Evolutionary conservation across 2,797 vertebrate species (phyloP), one percentile per base, ranked within the genome.

Genomic region (Brachyrhaphis roseni): DNA sequence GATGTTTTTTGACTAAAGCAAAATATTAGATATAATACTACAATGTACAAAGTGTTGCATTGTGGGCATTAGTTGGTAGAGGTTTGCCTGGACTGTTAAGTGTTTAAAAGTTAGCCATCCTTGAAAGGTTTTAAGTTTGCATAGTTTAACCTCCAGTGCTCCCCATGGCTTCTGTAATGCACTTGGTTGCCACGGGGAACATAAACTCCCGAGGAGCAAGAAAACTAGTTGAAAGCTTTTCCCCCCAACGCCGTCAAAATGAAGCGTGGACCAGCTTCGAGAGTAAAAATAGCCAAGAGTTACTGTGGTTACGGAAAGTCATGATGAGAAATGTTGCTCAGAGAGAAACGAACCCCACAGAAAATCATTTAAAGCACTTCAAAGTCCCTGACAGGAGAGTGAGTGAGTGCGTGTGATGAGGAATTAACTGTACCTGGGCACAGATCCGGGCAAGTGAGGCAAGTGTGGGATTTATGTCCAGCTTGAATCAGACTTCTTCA

Each of bases 281-380:
- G 68, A 34, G 47, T 76, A 59, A 76, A 78, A 76, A 73, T 57
- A 81, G 51, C 49, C 43, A 55, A 59, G 47, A 64, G 74, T 72
- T 76, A 73, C 76, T 57, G 64, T 72, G 59, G 66, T 72, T 78
- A 76, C 59, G 51, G 13, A 59, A 66, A 36, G 74, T 28, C 13
- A 15, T n/a, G 68, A 73, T 76, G n/a, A 81, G 59, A 68, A 72
- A 45, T 23, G 43, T 57, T 75, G 16, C 72, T 71, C 49, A 75
- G 59, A 57, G 76, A 57, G 53, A 75, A 77, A 59, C 15, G 34
- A 75, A 75, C 57, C 20, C 59, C 76, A 74, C 8, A 82, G 72
- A 75, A 76, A 83, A 76, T 66, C 66, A 70, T 82, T 82, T 75
- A 79, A 79, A 79, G 6, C 46, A 76, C 72, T 74, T 82, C 72